Conservation (phyloP, 1,140 invertebrate genomes). For the Nomia melanderi region DNA sequence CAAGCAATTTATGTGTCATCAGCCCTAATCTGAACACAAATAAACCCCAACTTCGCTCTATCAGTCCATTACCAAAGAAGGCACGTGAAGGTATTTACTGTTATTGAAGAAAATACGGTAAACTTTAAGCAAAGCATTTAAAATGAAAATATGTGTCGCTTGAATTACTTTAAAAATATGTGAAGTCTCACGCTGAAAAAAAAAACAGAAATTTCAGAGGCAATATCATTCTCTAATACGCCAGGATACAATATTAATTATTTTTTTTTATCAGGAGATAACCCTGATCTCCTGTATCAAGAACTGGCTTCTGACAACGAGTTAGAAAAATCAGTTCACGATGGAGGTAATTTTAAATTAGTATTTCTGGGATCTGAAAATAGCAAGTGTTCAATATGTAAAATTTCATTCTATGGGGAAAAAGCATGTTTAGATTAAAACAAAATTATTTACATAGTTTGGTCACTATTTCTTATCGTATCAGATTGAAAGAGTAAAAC, state of each 20-base stretch:
- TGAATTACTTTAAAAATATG: background rate
- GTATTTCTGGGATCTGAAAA: constrained; percentile 15
- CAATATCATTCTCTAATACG: background rate
- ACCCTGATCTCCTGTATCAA: constrained; percentile 82
- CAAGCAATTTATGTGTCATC: constrained; percentile 75
- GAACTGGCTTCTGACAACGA: constrained; percentile 81
- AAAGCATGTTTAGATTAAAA: constrained; percentile 50
- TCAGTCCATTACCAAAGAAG: constrained; percentile 83
- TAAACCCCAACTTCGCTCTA: constrained; percentile 75
- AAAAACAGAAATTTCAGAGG: background rate
- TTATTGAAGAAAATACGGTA: constrained; percentile 22
- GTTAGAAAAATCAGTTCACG: constrained; percentile 71
- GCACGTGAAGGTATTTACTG: constrained; percentile 80
- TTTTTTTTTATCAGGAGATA: constrained; percentile 80
- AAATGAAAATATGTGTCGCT: background rate
- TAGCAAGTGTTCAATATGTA: constrained; percentile 14
- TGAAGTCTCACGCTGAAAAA: background rate
- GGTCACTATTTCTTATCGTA: constrained; percentile 1
- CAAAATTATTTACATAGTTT: constrained; percentile 18
- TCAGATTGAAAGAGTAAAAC: background rate
- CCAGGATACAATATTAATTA: constrained; percentile 43
- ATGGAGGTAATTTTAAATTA: constrained; percentile 72
- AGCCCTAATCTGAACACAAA: constrained; percentile 73
- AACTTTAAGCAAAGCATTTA: constrained; percentile 13
- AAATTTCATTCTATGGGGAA: constrained; percentile 9